Evolutionary conservation across 2,797 vertebrate species (phyloP), one percentile per base, ranked within the genome.

Genomic region (Botia kubotai): DNA sequence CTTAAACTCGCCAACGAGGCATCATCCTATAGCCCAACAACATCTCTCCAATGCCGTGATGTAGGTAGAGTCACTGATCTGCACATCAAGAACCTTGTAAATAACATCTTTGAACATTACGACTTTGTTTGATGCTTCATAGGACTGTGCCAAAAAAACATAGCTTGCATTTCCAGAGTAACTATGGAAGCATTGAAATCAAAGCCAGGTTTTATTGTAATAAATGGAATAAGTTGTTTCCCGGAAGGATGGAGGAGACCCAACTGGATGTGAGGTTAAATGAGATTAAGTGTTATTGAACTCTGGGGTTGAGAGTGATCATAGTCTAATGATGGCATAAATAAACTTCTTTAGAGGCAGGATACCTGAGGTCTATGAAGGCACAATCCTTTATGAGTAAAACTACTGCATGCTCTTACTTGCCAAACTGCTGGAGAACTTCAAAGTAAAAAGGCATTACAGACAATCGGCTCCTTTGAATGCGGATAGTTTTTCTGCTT

Each of bases 401-500:
- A 82, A 65, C 52, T 58, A 48, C 17, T 55, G 69, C 85, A 63
- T 80, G 82, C 82, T 82, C 77, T 74, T 39, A 86, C 82, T 74
- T 33, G 85, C 70, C 73, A 82, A 80, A 72, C 58, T 80, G 21
- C 82, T 53, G 16, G 69, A 19, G 48, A 82, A 84, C 77, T 84
- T 82, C 73, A 84, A 86, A 84, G 48, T 16, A 13, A 79, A 80
- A 57, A 66, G n/a, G 65, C 55, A 72, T 65, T 65, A 66, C 26
- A 80, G 73, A 68, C 70, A 72, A 74, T 74, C 71, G 48, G 46
- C 60, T 29, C 33, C 60, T 57, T 80, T 72, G 58, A 72, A 68
- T 53, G 70, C 4, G 17, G 55, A 77, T 26, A 72, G 69, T 79
- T 79, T 21, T 52, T 53, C 5, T 63, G 58, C 57, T 72, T 71